A percentile compares a stretch with the other conserved stretches of the same genome.
These are phyloP conservation scores for Gallinago nigripennis DNA, from an alignment of 2,797 vertebrate species.

Conservation along the genomic window DNA sequence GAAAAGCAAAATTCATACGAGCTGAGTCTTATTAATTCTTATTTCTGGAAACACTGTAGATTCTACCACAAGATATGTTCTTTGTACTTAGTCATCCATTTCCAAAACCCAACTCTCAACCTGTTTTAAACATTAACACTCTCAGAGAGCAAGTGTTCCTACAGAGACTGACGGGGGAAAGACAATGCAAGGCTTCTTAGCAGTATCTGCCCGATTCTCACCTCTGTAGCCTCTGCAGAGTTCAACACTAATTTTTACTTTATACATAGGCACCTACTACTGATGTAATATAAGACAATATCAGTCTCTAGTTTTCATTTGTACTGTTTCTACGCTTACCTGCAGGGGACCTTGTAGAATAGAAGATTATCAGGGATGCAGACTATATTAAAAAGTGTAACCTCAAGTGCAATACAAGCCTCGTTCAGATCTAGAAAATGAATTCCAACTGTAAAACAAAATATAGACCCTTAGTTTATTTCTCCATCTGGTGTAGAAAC, in stretches of 20 bases:
- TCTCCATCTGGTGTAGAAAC: not conserved
- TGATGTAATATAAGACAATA: not conserved
- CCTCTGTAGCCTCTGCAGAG: not conserved
- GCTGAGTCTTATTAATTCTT: not conserved
- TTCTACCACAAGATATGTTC: not conserved
- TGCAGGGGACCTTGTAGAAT: not conserved
- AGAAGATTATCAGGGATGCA: not conserved
- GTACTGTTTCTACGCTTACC: not conserved
- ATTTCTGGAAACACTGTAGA: not conserved
- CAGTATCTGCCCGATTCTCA: not conserved
- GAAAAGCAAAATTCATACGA: not conserved
- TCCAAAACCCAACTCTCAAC: not conserved
- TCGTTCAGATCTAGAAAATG: not conserved
- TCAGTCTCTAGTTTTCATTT: not conserved
- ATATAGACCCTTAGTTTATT: not conserved
- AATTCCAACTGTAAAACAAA: not conserved
- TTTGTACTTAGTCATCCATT: not conserved
- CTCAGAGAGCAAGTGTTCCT: not conserved
- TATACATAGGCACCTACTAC: not conserved
- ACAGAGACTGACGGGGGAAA: not conserved
- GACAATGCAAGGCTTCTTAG: not conserved
- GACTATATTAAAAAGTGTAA: not conserved
- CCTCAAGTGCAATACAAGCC: not conserved
- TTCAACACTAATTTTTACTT: not conserved
- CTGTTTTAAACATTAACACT: not conserved